A percentile compares a stretch with the other conserved stretches of the same genome.
Conservation (phyloP, 2,113 vertebrate genomes). For the Nycticorax nycticorax region DNA sequence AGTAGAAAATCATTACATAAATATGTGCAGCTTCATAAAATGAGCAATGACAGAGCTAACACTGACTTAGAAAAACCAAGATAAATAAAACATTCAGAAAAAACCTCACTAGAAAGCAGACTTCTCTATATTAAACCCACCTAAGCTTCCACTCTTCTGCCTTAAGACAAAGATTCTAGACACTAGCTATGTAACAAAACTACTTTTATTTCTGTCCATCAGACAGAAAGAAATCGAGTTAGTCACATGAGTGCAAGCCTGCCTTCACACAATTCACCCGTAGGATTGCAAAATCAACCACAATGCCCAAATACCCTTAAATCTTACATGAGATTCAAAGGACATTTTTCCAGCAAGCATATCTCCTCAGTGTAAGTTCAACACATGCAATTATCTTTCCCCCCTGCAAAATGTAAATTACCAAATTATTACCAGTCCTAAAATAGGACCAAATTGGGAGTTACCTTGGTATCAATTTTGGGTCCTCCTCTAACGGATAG, state of each 20-base stretch:
- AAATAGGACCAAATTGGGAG: background rate
- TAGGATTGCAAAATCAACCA: background rate
- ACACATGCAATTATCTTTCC: background rate
- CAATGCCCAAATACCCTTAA: background rate
- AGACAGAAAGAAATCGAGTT: background rate
- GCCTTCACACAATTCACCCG: background rate
- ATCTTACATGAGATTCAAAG: background rate
- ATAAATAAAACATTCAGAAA: background rate
- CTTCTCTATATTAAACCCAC: background rate
- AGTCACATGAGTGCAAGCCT: background rate
- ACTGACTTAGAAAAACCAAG: background rate
- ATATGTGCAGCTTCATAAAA: background rate
- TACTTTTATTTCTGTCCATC: background rate
- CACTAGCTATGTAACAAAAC: background rate
- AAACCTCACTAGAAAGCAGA: background rate
- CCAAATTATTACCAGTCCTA: background rate
- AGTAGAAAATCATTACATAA: background rate
- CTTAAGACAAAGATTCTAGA: background rate
- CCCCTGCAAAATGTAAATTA: background rate
- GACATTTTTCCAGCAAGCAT: background rate
- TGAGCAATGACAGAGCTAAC: background rate
- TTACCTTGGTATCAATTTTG: background rate
- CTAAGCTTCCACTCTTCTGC: background rate
- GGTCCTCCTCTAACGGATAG: background rate
- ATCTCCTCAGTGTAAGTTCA: background rate